A percentile compares a stretch with the other conserved stretches of the same genome.
phyloP scores from a whole-genome alignment of 2,113 vertebrate species.

The Microtus oregoni region DNA sequence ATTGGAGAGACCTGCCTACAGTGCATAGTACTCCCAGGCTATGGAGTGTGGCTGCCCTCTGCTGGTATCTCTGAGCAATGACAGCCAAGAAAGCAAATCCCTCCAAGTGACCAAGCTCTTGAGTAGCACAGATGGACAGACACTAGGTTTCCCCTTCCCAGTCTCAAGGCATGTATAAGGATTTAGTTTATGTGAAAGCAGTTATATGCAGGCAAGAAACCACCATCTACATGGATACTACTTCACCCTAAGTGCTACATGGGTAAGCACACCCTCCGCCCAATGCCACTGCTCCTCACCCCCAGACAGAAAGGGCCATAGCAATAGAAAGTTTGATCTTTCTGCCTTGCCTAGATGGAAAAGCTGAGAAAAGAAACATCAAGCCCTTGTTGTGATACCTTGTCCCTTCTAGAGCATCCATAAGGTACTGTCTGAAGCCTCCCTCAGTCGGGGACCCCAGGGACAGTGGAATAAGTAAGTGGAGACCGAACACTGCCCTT shows the following conservation, averaged over 20 bases:
- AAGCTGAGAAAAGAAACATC: not conserved
- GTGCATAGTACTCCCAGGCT: accelerated
- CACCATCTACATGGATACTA: not conserved
- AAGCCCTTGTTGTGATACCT: accelerated
- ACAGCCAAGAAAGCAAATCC: not conserved
- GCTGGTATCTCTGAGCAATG: not conserved
- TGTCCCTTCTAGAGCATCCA: accelerated
- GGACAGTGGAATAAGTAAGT: accelerated
- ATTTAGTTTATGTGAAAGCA: not conserved
- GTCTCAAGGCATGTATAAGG: not conserved
- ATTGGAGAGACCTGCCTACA: accelerated
- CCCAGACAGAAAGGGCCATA: not conserved
- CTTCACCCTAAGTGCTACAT: not conserved
- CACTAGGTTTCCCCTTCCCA: not conserved
- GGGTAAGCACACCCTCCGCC: accelerated
- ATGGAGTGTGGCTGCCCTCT: constrained; percentile 79
- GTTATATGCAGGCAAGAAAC: not conserved
- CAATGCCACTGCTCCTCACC: not conserved
- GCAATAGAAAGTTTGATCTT: accelerated
- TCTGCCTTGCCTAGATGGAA: not conserved
- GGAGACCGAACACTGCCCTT: not conserved
- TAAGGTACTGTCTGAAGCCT: not conserved
- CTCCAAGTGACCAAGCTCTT: not conserved
- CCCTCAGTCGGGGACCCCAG: not conserved
- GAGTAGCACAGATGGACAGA: accelerated